A percentile compares a stretch with the other conserved stretches of the same genome.
phyloP scores from a whole-genome alignment of 2,888 invertebrate genomes.

The Hyles lineata region DNA sequence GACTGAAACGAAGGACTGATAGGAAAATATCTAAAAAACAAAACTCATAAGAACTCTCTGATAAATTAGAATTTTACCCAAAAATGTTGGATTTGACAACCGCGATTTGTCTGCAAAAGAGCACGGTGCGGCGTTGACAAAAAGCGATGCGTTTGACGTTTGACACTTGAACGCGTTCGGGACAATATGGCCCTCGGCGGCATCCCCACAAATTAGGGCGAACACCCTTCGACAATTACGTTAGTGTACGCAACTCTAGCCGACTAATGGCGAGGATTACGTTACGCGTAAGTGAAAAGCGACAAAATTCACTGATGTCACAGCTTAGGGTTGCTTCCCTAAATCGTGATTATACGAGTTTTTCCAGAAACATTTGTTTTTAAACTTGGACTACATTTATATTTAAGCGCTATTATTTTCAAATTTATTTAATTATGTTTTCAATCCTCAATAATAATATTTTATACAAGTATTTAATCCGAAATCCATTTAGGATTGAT shows the following conservation, averaged over 20 bases:
- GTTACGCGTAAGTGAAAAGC: conserved; percentile 74
- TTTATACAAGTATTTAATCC: no score
- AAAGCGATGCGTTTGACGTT: conserved; percentile 57
- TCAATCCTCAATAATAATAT: not conserved
- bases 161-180: conserved; percentile 65
- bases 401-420: not conserved
- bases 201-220: conserved; percentile 74
- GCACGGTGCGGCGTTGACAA: conserved; percentile 32
- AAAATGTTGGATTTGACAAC: conserved; percentile 6
- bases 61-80: conserved; percentile 1
- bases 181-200: conserved; percentile 62
- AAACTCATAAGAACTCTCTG: not conserved
- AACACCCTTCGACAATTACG: conserved; percentile 78
- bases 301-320: conserved; percentile 48
- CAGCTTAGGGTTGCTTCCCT: conserved; percentile 50
- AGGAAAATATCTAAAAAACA: no score
- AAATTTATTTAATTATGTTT: not conserved
- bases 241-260: conserved; percentile 59
- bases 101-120: conserved; percentile 8
- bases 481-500: no score
- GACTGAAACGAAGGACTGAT: no score
- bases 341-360: not conserved
- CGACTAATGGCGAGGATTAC: conserved; percentile 77
- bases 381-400: not conserved
- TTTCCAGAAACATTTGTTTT: not conserved